Evolutionary conservation across 2,888 invertebrate species (phyloP).

Genomic region (Sphecodes monilicornis): DNA sequence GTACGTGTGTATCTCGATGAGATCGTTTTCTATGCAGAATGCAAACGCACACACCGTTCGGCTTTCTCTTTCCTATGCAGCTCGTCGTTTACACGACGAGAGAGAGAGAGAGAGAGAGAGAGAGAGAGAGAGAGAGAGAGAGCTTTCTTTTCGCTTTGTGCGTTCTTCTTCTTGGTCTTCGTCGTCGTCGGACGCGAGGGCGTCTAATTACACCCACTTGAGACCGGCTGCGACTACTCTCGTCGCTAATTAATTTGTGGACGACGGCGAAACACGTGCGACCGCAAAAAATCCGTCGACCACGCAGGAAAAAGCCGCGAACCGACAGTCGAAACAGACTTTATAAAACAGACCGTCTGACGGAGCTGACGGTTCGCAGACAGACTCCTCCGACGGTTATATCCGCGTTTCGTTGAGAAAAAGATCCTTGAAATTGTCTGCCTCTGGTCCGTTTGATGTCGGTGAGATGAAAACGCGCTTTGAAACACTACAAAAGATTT

Average conservation of each 20-base stretch:
- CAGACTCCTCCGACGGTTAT: neutral
- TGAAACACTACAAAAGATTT: neutral
- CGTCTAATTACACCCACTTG: conserved; percentile 76
- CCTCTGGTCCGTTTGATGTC: neutral
- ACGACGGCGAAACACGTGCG: conserved; percentile 65
- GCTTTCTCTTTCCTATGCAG: conserved; percentile 57
- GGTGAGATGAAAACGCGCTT: neutral
- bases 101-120: neutral
- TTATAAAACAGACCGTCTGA: neutral
- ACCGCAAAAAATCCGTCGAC: conserved; percentile 53
- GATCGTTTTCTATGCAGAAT: conserved; percentile 54
- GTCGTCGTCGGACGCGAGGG: conserved; percentile 48
- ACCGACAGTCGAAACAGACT: conserved; percentile 7
- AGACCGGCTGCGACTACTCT: conserved; percentile 55
- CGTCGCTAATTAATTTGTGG: conserved; percentile 71
- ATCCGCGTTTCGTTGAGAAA: neutral
- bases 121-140: conserved; percentile 3
- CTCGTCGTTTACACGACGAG: conserved; percentile 33
- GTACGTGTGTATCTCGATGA: conserved; percentile 18
- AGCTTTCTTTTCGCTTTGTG: conserved; percentile 28
- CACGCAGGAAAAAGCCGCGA: conserved; percentile 32
- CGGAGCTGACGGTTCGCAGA: neutral
- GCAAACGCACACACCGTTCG: conserved; percentile 42
- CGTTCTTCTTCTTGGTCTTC: neutral
- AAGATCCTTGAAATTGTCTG: neutral